Percentiles rank a stretch among this genome's conserved stretches.
phyloP scores from a whole-genome alignment of 2,113 vertebrate genomes.

The Ctenomys sociabilis region DNA sequence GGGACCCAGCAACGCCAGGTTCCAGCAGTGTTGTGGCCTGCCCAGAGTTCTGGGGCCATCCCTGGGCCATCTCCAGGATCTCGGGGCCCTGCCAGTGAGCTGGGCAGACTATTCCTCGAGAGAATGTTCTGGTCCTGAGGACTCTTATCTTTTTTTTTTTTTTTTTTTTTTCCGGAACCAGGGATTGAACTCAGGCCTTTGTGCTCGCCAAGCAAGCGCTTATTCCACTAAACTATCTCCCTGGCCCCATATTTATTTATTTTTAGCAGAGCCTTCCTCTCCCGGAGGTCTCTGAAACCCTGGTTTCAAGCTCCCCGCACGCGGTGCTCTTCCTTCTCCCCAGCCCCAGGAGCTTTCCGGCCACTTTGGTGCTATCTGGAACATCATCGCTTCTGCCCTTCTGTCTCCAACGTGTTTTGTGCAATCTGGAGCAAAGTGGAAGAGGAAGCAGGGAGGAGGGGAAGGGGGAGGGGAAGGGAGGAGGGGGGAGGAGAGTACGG shows the following conservation, averaged over 20 bases:
- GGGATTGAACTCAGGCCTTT: too few species aligned
- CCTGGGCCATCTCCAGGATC: too few species aligned
- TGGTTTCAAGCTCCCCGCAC: neutral
- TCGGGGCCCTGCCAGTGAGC: too few species aligned
- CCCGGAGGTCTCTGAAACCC: neutral
- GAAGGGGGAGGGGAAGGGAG: fast-evolving
- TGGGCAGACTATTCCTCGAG: neutral
- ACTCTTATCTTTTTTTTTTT: neutral
- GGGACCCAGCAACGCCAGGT: neutral
- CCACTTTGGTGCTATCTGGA: neutral
- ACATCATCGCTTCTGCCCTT: neutral
- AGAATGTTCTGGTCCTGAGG: neutral
- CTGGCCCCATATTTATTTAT: too few species aligned
- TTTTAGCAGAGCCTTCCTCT: neutral
- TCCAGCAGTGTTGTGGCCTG: fast-evolving
- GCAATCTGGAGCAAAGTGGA: neutral
- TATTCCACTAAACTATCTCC: too few species aligned
- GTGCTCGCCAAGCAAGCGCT: too few species aligned
- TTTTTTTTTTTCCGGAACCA: too few species aligned
- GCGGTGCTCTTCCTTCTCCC: neutral
- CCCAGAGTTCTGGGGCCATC: neutral
- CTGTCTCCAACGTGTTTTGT: neutral
- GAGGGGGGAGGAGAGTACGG: neutral
- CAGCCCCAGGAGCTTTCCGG: neutral
- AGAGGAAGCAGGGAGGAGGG: neutral